These are phyloP conservation scores for Euura lappo DNA, from an alignment of 1,140 invertebrate species.

Conservation along the genomic window DNA sequence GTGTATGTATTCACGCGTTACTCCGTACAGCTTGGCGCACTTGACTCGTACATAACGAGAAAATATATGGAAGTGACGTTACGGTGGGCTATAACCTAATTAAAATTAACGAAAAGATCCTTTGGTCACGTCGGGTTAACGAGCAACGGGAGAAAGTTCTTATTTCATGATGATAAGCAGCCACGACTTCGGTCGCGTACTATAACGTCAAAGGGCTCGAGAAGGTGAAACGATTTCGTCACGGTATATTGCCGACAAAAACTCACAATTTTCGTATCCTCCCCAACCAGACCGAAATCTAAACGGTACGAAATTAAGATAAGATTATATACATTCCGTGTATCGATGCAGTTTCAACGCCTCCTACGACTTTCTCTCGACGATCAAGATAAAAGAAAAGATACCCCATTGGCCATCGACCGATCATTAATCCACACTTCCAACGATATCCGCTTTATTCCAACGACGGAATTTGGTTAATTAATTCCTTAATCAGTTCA, in stretches of 20 bases:
- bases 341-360: background rate
- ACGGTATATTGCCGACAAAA: background rate
- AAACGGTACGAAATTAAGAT: constrained; percentile 3
- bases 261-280: too few relatives aligned
- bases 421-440: too few relatives aligned
- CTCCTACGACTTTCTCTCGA: background rate
- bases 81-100: constrained; percentile 12
- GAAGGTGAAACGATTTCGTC: background rate
- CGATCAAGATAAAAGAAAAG: too few relatives aligned
- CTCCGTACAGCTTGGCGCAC: constrained; percentile 11
- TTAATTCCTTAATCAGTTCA: too few relatives aligned
- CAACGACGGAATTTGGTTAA: too few relatives aligned
- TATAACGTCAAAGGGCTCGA: too few relatives aligned
- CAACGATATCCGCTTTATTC: too few relatives aligned
- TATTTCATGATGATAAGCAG: background rate
- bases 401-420: too few relatives aligned
- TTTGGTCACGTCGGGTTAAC: constrained; percentile 32
- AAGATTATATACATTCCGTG: background rate
- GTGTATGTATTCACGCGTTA: constrained; percentile 8
- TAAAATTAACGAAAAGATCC: constrained; percentile 17
- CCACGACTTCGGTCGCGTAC: background rate
- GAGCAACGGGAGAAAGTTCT: constrained; percentile 28
- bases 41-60: background rate
- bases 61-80: background rate
- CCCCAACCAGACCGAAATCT: background rate